A percentile compares a stretch with the other conserved stretches of the same genome.
phyloP scores from a whole-genome alignment of 2,113 vertebrate genomes.

The Synchiropus splendidus region DNA sequence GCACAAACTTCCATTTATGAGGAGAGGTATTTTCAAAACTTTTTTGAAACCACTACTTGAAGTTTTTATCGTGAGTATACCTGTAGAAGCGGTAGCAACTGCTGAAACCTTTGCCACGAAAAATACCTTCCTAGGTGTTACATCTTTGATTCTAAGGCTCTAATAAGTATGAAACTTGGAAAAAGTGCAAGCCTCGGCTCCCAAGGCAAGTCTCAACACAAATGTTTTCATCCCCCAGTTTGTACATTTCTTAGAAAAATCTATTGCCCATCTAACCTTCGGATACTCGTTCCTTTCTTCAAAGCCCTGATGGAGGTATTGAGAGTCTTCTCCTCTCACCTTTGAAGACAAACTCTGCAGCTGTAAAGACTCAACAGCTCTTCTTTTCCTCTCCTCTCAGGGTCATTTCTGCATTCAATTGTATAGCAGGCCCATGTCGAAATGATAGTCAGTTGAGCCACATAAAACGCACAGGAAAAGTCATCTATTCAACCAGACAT shows the following conservation, averaged over 20 bases:
- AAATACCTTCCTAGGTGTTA: too few relatives aligned
- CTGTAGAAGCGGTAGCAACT: too few relatives aligned
- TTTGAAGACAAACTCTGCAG: constrained; percentile 41
- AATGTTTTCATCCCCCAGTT: constrained; percentile 32
- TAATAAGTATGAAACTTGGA: constrained; percentile 18
- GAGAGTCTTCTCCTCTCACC: constrained; percentile 50
- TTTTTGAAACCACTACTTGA: not conserved
- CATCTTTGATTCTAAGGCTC: too few relatives aligned
- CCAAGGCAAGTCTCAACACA: constrained; percentile 44
- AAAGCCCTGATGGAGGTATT: constrained; percentile 46
- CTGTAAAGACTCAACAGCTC: constrained; percentile 37
- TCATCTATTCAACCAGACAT: constrained; percentile 36
- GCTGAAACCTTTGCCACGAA: too few relatives aligned
- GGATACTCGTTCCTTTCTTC: constrained; percentile 46
- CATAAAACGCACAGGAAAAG: constrained; percentile 30
- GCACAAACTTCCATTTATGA: too few relatives aligned
- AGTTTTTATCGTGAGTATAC: not conserved
- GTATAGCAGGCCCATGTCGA: constrained; percentile 23
- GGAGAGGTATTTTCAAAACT: not conserved
- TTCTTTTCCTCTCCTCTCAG: constrained; percentile 41
- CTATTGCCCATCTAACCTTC: constrained; percentile 52
- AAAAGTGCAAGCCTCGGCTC: constrained; percentile 27
- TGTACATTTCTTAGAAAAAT: constrained; percentile 34
- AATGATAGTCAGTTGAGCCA: constrained; percentile 19
- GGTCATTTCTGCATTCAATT: constrained; percentile 42